These are phyloP conservation scores for Altica lythri DNA, from an alignment of 2,888 invertebrate genomes.

Conservation along the genomic window DNA sequence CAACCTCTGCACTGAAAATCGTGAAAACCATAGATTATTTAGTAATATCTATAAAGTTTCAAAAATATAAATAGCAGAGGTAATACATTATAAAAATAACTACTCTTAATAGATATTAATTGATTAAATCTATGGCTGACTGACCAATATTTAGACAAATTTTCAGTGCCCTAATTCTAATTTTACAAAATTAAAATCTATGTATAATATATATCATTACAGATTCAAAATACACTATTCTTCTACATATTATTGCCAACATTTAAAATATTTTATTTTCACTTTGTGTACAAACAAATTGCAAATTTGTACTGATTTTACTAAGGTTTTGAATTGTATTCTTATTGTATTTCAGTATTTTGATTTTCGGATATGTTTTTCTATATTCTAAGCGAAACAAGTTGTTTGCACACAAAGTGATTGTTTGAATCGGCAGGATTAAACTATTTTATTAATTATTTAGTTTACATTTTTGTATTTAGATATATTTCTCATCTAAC, in stretches of 20 bases:
- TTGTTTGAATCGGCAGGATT: constrained; percentile 22
- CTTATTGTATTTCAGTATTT: constrained; percentile 30
- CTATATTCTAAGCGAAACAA: constrained; percentile 34
- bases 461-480: too few relatives aligned
- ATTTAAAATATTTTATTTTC: constrained; percentile 37
- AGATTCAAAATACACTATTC: constrained; percentile 41
- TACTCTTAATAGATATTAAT: neutral
- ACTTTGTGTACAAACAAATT: constrained; percentile 34
- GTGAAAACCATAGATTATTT: neutral
- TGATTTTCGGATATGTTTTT: constrained; percentile 32
- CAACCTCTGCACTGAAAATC: neutral
- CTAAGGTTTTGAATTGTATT: constrained; percentile 14
- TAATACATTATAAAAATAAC: neutral
- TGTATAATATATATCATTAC: constrained; percentile 36
- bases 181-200: constrained; percentile 49
- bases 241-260: constrained; percentile 48
- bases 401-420: constrained; percentile 43
- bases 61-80: neutral
- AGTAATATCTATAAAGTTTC: neutral
- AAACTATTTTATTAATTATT: neutral
- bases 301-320: constrained; percentile 36
- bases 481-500: too few relatives aligned
- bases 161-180: constrained; percentile 24
- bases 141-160: neutral
- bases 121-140: neutral